Conservation (phyloP, 1,140 invertebrate genomes). For the Aphaenogaster ashmeadi region DNA sequence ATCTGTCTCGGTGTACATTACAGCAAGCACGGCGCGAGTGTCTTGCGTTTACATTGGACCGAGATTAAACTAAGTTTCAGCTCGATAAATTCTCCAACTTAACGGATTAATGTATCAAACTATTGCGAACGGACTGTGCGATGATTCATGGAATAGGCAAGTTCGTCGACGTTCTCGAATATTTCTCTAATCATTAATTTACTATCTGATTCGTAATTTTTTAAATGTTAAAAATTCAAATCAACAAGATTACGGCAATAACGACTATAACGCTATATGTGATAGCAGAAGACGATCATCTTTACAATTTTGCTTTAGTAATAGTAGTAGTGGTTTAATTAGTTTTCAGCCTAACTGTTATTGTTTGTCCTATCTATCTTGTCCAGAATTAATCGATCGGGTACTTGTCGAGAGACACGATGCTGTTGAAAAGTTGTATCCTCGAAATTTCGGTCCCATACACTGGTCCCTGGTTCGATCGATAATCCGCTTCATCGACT, state of each 20-base stretch:
- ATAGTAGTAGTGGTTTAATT: neutral
- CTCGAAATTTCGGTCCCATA: neutral
- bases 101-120: constrained; percentile 78
- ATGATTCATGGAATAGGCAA: constrained; percentile 61
- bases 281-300: neutral
- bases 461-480: neutral
- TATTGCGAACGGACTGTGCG: constrained; percentile 61
- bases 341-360: neutral
- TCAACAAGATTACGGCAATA: neutral
- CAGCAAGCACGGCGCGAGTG: constrained; percentile 56
- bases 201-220: neutral
- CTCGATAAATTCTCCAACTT: constrained; percentile 78
- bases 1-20: constrained; percentile 67
- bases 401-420: neutral
- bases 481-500: constrained; percentile 37
- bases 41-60: constrained; percentile 70
- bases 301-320: neutral
- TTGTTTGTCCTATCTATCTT: neutral
- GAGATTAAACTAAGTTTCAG: constrained; percentile 77
- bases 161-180: constrained; percentile 46
- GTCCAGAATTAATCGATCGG: neutral
- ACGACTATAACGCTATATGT: no score
- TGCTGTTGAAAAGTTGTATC: neutral
- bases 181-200: neutral
- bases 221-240: neutral